These are phyloP conservation scores for Eurytoma adleriae DNA, from an alignment of 2,888 invertebrate genomes.

Conservation along the genomic window DNA sequence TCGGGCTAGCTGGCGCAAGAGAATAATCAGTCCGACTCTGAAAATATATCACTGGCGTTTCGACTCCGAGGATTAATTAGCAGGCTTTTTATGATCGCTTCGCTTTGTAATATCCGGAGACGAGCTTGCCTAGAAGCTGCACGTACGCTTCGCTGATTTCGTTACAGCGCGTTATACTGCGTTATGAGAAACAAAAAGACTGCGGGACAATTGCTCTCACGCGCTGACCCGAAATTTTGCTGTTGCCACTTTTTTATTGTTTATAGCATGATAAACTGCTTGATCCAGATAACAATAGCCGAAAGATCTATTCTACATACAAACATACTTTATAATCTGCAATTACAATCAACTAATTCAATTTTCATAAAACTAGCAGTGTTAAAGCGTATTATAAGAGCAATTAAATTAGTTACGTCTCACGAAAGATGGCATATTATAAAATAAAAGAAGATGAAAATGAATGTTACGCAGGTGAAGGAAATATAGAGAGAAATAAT, in stretches of 20 bases:
- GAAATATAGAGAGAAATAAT: neutral
- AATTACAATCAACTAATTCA: too few relatives aligned
- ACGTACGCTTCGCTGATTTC: conserved; percentile 58
- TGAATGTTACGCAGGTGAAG: neutral
- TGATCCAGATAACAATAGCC: too few relatives aligned
- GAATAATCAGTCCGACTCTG: neutral
- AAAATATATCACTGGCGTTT: neutral
- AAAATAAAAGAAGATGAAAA: too few relatives aligned
- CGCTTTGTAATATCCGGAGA: conserved; percentile 60
- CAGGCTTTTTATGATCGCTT: conserved; percentile 45
- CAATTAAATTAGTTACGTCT: too few relatives aligned
- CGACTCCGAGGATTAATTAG: conserved; percentile 49
- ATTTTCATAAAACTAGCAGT: too few relatives aligned
- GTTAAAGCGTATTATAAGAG: too few relatives aligned
- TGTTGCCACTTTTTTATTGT: neutral
- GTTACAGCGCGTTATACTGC: conserved; percentile 45
- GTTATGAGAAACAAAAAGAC: conserved; percentile 3
- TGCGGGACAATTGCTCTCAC: neutral
- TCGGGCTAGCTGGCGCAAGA: neutral
- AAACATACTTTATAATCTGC: too few relatives aligned
- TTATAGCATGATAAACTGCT: too few relatives aligned
- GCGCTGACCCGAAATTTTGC: conserved; percentile 20
- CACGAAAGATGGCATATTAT: too few relatives aligned
- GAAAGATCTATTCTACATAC: too few relatives aligned
- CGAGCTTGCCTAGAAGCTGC: conserved; percentile 28